Conservation (phyloP, 2,888 invertebrate species). For the Venusia cambrica region DNA sequence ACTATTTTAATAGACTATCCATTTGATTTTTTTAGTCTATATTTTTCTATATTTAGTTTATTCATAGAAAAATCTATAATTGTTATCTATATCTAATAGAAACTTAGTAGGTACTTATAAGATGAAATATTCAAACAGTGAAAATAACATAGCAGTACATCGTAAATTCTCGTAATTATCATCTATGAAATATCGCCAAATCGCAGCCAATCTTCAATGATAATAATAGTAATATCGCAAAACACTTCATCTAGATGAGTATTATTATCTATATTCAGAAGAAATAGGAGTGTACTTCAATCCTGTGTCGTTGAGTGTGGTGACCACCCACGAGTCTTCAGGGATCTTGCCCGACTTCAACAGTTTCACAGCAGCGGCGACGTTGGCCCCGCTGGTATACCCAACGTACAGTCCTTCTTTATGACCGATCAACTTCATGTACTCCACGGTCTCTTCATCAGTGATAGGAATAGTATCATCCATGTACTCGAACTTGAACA, state of each 20-base stretch:
- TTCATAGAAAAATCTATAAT: too few species aligned
- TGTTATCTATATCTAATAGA: too few species aligned
- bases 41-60: too few species aligned
- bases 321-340: constrained; percentile 66
- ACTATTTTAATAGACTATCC: too few species aligned
- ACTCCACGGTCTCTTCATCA: constrained; percentile 62
- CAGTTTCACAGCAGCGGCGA: constrained; percentile 66
- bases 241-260: background rate
- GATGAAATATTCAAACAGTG: too few species aligned
- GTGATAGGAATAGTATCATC: constrained; percentile 62
- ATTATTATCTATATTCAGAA: constrained; percentile 33
- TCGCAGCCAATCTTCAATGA: too few species aligned
- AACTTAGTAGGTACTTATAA: too few species aligned
- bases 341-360: constrained; percentile 60
- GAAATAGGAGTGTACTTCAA: constrained; percentile 68
- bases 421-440: constrained; percentile 57
- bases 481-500: constrained; percentile 63
- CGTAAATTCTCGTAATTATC: too few species aligned
- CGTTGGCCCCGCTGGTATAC: constrained; percentile 70
- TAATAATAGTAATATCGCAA: background rate
- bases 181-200: too few species aligned
- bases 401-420: constrained; percentile 71
- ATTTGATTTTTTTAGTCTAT: too few species aligned
- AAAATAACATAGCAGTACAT: too few species aligned
- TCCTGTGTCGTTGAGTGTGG: constrained; percentile 61